Percentiles rank a stretch among this genome's conserved stretches.
Conservation (phyloP, 30 jellyfish, hydroid and myxozoan species). For the Pelagia noctiluca region DNA sequence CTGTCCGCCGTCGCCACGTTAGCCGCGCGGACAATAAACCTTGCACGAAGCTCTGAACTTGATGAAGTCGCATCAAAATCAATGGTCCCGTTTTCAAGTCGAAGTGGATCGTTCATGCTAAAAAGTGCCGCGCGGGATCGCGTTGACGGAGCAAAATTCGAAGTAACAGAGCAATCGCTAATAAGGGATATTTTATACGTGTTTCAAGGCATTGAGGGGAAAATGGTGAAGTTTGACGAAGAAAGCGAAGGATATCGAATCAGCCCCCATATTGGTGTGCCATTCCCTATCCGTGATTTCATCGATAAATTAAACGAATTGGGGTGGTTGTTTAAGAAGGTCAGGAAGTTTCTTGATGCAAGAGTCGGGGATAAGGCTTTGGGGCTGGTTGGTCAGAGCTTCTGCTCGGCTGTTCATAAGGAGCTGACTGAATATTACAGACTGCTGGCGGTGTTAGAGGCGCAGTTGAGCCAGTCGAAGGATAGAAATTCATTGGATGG, state of each 20-base stretch:
- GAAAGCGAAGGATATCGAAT: slow-evolving; percentile 87
- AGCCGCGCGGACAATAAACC: slow-evolving; percentile 84
- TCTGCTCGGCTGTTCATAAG: slow-evolving; percentile 94
- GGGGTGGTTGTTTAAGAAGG: slow-evolving; percentile 96
- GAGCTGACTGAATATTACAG: slow-evolving; percentile 94
- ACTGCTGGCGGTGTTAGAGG: slow-evolving; percentile 95
- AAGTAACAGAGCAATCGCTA: slow-evolving; percentile 90
- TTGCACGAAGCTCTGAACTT: slow-evolving; percentile 52
- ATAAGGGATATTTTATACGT: slow-evolving; percentile 91
- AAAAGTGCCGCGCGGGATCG: slow-evolving; percentile 66
- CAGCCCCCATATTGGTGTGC: slow-evolving; percentile 87
- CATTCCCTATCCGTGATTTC: slow-evolving; percentile 93
- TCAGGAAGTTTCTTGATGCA: slow-evolving; percentile 84
- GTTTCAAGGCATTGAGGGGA: slow-evolving; percentile 99
- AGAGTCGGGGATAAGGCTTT: slow-evolving; percentile 95
- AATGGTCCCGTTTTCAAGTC: slow-evolving; percentile 59
- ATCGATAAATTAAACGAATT: slow-evolving; percentile 88
- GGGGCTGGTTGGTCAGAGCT: slow-evolving; percentile 98
- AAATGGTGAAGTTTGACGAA: slow-evolving; percentile 81
- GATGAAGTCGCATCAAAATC: slow-evolving; percentile 37
- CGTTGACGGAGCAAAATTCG: slow-evolving; percentile 85
- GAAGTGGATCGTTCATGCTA: slow-evolving; percentile 69
- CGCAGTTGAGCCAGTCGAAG: slow-evolving; percentile 83
- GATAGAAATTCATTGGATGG: slow-evolving; percentile 53
- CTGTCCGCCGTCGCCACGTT: slow-evolving; percentile 92